Percentiles rank a stretch among this genome's conserved stretches.
These are phyloP conservation scores for Cosmia pyralina DNA, from an alignment of 2,888 invertebrate species.

Conservation along the genomic window DNA sequence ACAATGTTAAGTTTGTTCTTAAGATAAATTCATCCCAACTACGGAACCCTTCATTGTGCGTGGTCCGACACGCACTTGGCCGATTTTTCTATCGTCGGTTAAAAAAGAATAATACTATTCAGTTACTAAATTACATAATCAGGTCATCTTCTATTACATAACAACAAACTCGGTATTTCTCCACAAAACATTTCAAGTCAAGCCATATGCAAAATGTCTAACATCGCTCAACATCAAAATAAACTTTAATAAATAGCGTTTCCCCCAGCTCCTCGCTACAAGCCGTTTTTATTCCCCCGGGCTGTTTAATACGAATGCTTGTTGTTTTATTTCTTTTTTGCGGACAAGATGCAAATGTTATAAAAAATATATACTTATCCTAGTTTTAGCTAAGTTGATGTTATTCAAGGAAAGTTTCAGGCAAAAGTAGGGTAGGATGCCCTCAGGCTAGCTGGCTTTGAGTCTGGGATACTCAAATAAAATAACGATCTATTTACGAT, in stretches of 20 bases:
- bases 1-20: no score
- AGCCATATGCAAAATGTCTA: constrained; percentile 37
- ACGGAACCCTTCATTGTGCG: no score
- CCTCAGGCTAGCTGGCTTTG: not conserved
- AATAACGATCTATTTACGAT: no score
- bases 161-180: not conserved
- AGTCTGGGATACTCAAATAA: no score
- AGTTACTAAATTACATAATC: not conserved
- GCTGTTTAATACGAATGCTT: constrained; percentile 25
- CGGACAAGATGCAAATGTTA: constrained; percentile 29
- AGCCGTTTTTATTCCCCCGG: constrained; percentile 46
- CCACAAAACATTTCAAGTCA: constrained; percentile 25
- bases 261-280: constrained; percentile 7
- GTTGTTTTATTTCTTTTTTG: constrained; percentile 30
- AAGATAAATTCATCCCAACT: no score
- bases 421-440: no score
- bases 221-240: constrained; percentile 57
- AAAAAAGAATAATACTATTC: no score
- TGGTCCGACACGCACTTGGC: no score
- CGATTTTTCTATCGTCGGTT: no score
- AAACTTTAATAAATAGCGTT: constrained; percentile 55
- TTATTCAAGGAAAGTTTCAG: not conserved
- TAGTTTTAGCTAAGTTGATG: not conserved
- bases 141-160: not conserved
- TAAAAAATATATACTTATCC: not conserved